Conservation (phyloP, 2,888 invertebrate species). For the Pollenia labialis region DNA sequence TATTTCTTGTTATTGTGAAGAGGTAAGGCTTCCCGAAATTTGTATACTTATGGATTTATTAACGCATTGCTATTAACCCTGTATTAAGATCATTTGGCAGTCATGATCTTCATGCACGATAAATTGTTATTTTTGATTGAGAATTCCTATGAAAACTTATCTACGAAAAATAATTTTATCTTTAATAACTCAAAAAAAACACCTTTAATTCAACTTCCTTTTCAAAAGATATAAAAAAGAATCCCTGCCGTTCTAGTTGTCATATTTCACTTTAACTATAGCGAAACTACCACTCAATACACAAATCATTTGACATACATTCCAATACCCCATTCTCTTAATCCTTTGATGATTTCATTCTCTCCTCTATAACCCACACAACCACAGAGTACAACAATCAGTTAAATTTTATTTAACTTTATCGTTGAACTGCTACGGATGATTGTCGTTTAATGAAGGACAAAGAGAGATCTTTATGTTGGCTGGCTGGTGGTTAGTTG, state of each 20-base stretch:
- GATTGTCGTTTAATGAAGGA: too few relatives aligned
- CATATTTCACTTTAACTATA: conserved; percentile 23
- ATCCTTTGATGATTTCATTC: conserved; percentile 33
- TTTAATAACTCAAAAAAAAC: too few relatives aligned
- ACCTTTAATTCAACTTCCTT: not conserved
- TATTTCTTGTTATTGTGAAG: too few relatives aligned
- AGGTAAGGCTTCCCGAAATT: too few relatives aligned
- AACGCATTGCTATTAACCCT: too few relatives aligned
- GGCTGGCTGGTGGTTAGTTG: not conserved
- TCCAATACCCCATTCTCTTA: conserved; percentile 10
- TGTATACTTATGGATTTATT: too few relatives aligned
- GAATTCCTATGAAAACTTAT: too few relatives aligned
- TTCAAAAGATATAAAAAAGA: not conserved
- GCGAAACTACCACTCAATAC: not conserved
- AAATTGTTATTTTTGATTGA: too few relatives aligned
- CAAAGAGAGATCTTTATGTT: conserved; percentile 26
- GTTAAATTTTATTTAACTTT: conserved; percentile 29
- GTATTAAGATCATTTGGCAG: too few relatives aligned
- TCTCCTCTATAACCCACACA: not conserved
- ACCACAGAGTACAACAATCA: not conserved
- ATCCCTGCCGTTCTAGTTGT: conserved; percentile 10
- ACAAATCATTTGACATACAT: conserved; percentile 19
- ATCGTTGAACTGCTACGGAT: conserved; percentile 16
- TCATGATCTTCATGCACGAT: too few relatives aligned
- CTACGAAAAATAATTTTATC: too few relatives aligned